phyloP scores from a whole-genome alignment of 2,888 invertebrate species.

The Cyrtodaria siliqua region DNA sequence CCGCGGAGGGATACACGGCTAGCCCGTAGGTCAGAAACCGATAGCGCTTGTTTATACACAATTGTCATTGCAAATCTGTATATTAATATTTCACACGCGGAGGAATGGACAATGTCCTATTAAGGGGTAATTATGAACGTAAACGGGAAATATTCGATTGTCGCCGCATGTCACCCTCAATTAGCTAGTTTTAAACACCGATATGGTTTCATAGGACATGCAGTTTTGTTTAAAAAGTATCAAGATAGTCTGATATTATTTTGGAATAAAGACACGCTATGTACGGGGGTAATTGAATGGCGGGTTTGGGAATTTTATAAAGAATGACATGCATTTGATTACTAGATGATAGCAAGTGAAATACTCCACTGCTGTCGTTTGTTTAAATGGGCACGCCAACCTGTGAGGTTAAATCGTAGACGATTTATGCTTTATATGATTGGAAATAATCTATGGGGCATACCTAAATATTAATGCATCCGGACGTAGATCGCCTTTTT shows the following conservation, averaged over 20 bases:
- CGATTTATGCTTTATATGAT: too few relatives aligned
- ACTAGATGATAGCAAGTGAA: too few relatives aligned
- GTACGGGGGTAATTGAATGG: too few relatives aligned
- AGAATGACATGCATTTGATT: too few relatives aligned
- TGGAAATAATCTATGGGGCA: too few relatives aligned
- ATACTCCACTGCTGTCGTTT: too few relatives aligned
- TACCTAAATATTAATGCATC: too few relatives aligned
- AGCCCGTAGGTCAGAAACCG: slow-evolving; percentile 39
- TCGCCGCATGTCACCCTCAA: slow-evolving; percentile 40
- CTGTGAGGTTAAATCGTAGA: too few relatives aligned
- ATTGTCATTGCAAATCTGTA: slow-evolving; percentile 35
- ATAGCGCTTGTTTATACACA: slow-evolving; percentile 45
- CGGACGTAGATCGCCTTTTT: too few relatives aligned
- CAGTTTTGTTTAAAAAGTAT: neutral
- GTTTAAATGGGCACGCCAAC: too few relatives aligned
- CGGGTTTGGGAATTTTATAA: too few relatives aligned
- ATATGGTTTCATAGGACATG: slow-evolving; percentile 2
- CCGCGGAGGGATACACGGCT: slow-evolving; percentile 19
- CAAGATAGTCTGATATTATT: neutral
- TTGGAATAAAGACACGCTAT: too few relatives aligned
- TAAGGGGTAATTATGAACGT: slow-evolving; percentile 26
- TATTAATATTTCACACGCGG: slow-evolving; percentile 30
- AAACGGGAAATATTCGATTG: slow-evolving; percentile 13
- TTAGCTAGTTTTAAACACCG: slow-evolving; percentile 6
- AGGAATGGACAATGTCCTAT: slow-evolving; percentile 12